phyloP scores from a whole-genome alignment of 1,140 invertebrate genomes.

The Hyphantria cunea region DNA sequence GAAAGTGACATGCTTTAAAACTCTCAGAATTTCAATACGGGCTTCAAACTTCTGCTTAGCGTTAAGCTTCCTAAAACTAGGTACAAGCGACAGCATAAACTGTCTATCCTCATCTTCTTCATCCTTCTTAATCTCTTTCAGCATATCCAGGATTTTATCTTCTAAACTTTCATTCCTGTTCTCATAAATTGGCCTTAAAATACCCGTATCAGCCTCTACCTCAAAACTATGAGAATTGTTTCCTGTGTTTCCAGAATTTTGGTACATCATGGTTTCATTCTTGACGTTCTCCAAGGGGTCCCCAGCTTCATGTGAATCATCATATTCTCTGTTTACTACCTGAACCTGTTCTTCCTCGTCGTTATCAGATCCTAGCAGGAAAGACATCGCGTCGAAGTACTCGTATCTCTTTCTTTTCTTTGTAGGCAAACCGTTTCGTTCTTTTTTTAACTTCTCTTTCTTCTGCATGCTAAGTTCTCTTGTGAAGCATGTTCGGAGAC shows the following conservation, averaged over 20 bases:
- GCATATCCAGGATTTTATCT: constrained; percentile 35
- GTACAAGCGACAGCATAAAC: constrained; percentile 47
- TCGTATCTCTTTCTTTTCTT: constrained; percentile 45
- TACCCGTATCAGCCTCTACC: constrained; percentile 9
- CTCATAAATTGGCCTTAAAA: constrained; percentile 18
- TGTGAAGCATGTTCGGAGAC: constrained; percentile 49
- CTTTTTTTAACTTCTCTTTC: constrained; percentile 32
- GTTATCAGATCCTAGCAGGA: constrained; percentile 35
- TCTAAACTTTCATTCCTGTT: constrained; percentile 24
- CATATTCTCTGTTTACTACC: constrained; percentile 19
- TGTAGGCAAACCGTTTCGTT: constrained; percentile 8
- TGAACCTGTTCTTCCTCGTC: neutral
- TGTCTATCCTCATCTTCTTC: constrained; percentile 48
- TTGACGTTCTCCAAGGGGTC: constrained; percentile 38
- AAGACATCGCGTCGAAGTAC: constrained; percentile 40
- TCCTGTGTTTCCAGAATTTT: neutral
- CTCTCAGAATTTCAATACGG: constrained; percentile 47
- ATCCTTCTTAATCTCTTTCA: constrained; percentile 39
- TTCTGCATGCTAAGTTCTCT: constrained; percentile 48
- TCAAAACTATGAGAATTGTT: constrained; percentile 7
- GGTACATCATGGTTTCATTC: constrained; percentile 14
- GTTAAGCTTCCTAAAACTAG: constrained; percentile 44
- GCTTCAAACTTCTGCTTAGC: constrained; percentile 49
- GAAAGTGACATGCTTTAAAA: constrained; percentile 36
- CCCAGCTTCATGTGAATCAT: constrained; percentile 25